phyloP scores from a whole-genome alignment of 2,113 vertebrate species.

The Ictidomys tridecemlineatus region DNA sequence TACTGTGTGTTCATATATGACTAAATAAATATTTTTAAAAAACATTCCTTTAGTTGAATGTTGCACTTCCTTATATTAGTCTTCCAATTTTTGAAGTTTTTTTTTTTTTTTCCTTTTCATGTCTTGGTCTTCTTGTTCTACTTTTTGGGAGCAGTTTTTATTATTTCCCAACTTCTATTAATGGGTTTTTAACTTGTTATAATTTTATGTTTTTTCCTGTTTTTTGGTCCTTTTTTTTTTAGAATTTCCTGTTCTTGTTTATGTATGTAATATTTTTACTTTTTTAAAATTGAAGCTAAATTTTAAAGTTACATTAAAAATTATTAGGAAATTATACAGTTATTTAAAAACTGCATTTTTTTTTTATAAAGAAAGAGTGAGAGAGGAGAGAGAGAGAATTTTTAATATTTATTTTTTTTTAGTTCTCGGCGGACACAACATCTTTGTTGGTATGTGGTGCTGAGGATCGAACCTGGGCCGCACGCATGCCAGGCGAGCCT shows the following conservation, averaged over 20 bases:
- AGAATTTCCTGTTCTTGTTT: conserved; percentile 25
- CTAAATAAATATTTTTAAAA: too few relatives aligned
- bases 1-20: too few relatives aligned
- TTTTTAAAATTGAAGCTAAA: neutral
- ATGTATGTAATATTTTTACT: neutral
- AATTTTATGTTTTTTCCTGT: neutral
- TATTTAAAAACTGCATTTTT: neutral
- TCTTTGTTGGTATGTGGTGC: too few relatives aligned
- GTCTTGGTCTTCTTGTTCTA: neutral
- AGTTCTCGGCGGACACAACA: too few relatives aligned
- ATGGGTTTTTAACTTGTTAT: neutral
- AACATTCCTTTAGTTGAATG: neutral
- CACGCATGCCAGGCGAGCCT: too few relatives aligned
- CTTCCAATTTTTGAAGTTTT: neutral
- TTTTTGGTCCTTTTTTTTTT: conserved; percentile 1
- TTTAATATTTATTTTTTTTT: too few relatives aligned
- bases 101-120: neutral
- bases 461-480: too few relatives aligned
- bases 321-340: neutral
- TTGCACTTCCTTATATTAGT: neutral
- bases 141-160: conserved; percentile 6
- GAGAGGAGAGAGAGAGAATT: too few relatives aligned
- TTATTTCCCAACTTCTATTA: neutral
- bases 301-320: neutral
- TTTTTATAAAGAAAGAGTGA: too few relatives aligned